Percentiles rank a stretch among this genome's conserved stretches.
Evolutionary conservation across 53 echinoderm and acorn worm genomes (phyloP).

Genomic region (Apostichopus leukothele): DNA sequence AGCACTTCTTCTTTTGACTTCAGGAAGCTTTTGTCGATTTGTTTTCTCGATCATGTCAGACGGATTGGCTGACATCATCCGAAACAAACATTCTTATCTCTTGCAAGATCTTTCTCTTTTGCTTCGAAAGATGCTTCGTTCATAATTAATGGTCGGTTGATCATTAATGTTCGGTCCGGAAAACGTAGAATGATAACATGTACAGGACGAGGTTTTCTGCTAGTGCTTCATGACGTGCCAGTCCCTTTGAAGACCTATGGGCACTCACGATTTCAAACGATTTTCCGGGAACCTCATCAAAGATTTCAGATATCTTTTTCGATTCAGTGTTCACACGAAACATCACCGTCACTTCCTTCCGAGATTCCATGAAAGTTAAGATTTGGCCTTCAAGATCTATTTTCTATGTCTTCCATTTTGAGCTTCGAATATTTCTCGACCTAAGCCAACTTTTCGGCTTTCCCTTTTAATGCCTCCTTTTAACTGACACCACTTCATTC

Average conservation of each 20-base stretch:
- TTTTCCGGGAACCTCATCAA: not conserved
- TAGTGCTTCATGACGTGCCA: not conserved
- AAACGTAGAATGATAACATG: not conserved
- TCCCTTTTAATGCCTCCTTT: no score
- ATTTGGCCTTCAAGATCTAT: not conserved
- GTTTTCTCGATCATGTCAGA: no score
- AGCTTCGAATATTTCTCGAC: no score
- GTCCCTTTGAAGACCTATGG: not conserved
- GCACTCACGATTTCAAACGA: not conserved
- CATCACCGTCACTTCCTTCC: not conserved
- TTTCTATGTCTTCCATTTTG: slow-evolving; percentile 3
- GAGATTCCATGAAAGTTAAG: not conserved
- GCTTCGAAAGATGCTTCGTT: no score
- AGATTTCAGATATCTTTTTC: not conserved
- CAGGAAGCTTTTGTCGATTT: no score
- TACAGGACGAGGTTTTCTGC: not conserved
- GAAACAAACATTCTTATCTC: no score
- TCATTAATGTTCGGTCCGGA: not conserved
- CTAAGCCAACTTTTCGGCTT: no score
- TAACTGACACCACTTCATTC: no score
- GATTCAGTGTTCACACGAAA: not conserved
- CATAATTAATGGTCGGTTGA: not conserved
- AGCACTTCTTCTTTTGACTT: no score
- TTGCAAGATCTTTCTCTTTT: no score
- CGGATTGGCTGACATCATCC: no score